phyloP scores from a whole-genome alignment of 2,888 invertebrate genomes.

The Nomada ruficornis region DNA sequence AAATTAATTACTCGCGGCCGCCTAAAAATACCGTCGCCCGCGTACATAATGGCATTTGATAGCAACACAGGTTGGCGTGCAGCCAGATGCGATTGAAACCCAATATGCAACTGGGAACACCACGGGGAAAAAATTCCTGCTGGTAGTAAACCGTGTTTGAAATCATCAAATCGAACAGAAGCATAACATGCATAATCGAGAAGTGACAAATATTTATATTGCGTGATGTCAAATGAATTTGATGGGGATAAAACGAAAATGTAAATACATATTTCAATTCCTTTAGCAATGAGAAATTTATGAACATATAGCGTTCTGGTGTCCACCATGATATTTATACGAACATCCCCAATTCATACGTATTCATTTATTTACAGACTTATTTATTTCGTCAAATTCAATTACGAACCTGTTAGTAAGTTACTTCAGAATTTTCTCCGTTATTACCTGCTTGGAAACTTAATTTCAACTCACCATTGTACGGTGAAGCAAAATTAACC shows the following conservation, averaged over 20 bases:
- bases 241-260: not conserved
- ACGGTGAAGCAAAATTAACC: too few relatives aligned
- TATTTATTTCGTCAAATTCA: too few relatives aligned
- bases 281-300: not conserved
- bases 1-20: constrained; percentile 63
- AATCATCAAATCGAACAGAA: constrained; percentile 15
- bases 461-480: too few relatives aligned
- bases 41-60: constrained; percentile 41
- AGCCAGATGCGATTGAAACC: constrained; percentile 65
- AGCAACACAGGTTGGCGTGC: constrained; percentile 55
- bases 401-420: not conserved
- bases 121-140: constrained; percentile 25
- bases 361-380: too few relatives aligned
- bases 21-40: constrained; percentile 63
- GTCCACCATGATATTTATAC: not conserved
- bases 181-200: not conserved
- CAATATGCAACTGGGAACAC: constrained; percentile 57
- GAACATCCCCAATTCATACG: not conserved
- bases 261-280: not conserved
- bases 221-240: not conserved
- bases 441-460: not conserved
- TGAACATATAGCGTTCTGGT: not conserved
- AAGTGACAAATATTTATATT: not conserved
- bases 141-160: constrained; percentile 29
- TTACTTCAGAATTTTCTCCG: not conserved